Percentiles rank a stretch among this genome's conserved stretches.
Evolutionary conservation across 35 echinoderm and acorn worm species (phyloP).

Genomic region (Lytechinus variegatus): DNA sequence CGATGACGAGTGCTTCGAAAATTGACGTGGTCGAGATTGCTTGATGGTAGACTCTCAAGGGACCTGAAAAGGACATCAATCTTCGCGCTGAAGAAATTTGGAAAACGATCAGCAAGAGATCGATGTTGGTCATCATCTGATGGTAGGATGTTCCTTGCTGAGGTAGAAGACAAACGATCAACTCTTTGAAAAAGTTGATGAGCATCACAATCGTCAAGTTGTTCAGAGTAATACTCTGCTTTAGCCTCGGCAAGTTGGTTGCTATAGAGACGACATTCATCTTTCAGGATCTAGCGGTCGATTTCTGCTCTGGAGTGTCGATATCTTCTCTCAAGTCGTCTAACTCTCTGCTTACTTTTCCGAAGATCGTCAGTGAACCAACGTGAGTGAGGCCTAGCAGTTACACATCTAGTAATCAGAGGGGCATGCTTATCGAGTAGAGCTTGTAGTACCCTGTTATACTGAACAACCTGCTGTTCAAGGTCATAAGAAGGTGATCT

Average conservation of each 20-base stretch:
- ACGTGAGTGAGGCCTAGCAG: too few relatives aligned
- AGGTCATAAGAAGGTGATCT: too few relatives aligned
- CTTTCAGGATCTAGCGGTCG: conserved; percentile 5
- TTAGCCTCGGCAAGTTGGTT: conserved; percentile 29
- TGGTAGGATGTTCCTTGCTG: neutral
- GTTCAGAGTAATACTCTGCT: neutral
- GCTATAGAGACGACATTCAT: too few relatives aligned
- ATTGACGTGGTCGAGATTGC: too few relatives aligned
- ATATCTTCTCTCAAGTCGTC: conserved; percentile 26
- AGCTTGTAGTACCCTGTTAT: too few relatives aligned
- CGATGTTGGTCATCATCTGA: neutral
- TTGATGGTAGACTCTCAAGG: too few relatives aligned
- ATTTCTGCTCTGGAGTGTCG: conserved; percentile 24
- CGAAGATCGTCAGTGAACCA: conserved; percentile 24
- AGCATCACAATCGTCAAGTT: conserved; percentile 11
- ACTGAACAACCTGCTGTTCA: too few relatives aligned
- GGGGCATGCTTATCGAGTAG: too few relatives aligned
- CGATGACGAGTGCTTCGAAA: too few relatives aligned
- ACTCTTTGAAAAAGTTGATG: too few relatives aligned
- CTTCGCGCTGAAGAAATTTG: conserved; percentile 4
- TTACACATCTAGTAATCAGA: too few relatives aligned
- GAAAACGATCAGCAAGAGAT: conserved; percentile 30
- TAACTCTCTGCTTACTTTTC: conserved; percentile 4
- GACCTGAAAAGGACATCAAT: conserved; percentile 27
- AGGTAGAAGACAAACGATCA: neutral